Base-by-base conservation (phyloP, 2,797 vertebrate genomes). In the Luscinia luscinia region DNA sequence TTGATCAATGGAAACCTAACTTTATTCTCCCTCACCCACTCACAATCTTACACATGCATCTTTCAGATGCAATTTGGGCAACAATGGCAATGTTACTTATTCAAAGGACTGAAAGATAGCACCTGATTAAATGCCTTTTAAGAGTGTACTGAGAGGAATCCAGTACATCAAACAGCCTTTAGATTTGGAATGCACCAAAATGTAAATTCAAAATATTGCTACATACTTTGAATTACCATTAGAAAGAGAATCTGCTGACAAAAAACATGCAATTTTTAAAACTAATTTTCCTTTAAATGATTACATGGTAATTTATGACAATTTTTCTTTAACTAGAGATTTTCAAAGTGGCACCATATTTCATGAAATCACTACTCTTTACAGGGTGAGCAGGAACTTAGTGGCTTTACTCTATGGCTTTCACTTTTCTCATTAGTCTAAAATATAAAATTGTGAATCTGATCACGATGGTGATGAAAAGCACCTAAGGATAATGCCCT, bases 61-160 rank as follows among this genome's bases (percentile, higher is more conserved):
- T 91, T 96, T 96, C 90, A 95, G 34, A 40, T 83, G 69, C 59
- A 89, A 72, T 87, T 89, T 52, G 34, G 45, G 58, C 20, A 84
- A 72, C 68, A 89, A 68, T 59, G 66, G 20, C 59, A 68, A 55
- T 64, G 64, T 16, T 91, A 41, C 45, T 41, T 74, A 15, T 34
- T 87, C 81, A 72, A 74, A 88, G 72, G 57, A 75, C 38, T 78
- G 38, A 43, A 73, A 93, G 93, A 87, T 85, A 84, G 4, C 49
- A 49, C 22, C 48, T 90, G 79, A 91, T 87, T 93, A 88, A 66
- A 76, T 61, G 46, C 67, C 74, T 91, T 70, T 76, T 93, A 68
- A 73, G 67, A 87, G 22, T 21, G 15, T 61, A 67, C 40, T 9
- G 46, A 55, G 23, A 66, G 66, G 80, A 91, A 93, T 95, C 64